Conservation (phyloP, 2,113 vertebrate species). For the Emydocephalus ijimae region DNA sequence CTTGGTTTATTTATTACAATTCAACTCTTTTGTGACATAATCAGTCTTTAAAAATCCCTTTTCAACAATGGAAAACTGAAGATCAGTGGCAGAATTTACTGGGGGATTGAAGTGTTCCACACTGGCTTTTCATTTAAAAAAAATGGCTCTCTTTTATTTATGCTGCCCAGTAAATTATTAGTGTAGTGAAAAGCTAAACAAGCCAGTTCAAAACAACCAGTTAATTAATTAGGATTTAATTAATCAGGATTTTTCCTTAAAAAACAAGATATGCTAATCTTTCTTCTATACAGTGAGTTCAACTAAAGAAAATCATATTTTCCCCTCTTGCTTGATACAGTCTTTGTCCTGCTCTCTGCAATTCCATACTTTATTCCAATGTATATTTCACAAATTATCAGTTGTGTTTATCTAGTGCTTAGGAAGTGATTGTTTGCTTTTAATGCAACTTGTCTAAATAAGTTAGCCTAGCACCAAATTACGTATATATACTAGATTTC, state of each 20-base stretch:
- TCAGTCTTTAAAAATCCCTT: no score
- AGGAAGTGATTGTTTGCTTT: not conserved
- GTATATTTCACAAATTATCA: not conserved
- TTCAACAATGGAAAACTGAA: no score
- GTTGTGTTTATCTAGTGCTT: not conserved
- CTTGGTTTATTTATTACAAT: not conserved
- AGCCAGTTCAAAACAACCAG: not conserved
- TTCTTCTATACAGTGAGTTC: not conserved
- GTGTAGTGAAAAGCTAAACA: not conserved
- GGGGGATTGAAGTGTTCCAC: no score
- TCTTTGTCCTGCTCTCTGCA: not conserved
- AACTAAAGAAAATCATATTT: not conserved
- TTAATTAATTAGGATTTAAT: not conserved
- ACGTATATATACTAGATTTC: not conserved
- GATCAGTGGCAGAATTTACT: no score
- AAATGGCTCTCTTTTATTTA: not conserved
- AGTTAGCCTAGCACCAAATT: not conserved
- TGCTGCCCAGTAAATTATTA: not conserved
- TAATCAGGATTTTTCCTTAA: not conserved
- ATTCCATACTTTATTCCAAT: not conserved
- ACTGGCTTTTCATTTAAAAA: not conserved
- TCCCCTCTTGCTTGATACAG: not conserved
- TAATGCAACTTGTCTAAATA: not conserved
- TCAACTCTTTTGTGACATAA: not conserved
- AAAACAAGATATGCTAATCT: not conserved